These are phyloP conservation scores for Phalloptychus januarius DNA, from an alignment of 2,797 vertebrate species.

Conservation along the genomic window DNA sequence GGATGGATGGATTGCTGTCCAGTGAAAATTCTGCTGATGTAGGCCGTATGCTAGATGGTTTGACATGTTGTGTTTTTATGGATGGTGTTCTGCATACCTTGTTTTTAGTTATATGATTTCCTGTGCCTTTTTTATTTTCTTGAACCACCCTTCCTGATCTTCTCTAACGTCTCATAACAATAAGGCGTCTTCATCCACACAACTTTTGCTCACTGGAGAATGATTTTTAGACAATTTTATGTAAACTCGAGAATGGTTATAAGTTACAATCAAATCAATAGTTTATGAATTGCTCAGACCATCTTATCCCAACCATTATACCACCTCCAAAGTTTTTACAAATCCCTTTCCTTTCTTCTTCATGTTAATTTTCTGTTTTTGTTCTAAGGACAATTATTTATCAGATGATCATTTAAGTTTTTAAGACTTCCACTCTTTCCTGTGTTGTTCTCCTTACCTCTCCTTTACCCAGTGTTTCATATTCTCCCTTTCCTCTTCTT, in stretches of 20 bases:
- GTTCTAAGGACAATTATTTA: constrained; percentile 31
- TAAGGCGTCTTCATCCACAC: background rate
- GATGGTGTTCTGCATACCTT: background rate
- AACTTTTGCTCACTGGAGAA: background rate
- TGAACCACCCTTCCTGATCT: background rate
- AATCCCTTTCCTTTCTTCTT: background rate
- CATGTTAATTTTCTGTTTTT: background rate
- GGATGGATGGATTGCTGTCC: no score
- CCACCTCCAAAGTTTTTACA: background rate
- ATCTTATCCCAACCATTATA: background rate
- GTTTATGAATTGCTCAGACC: background rate
- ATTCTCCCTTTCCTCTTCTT: constrained; percentile 46
- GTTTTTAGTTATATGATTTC: background rate
- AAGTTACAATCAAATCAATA: background rate
- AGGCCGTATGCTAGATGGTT: background rate
- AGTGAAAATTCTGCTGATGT: background rate
- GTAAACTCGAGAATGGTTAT: background rate
- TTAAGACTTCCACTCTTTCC: constrained; percentile 15
- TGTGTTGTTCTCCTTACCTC: constrained; percentile 11
- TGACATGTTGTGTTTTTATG: background rate
- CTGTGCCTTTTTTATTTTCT: background rate
- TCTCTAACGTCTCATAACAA: background rate
- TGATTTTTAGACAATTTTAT: background rate
- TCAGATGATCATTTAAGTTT: constrained; percentile 28
- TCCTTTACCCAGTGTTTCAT: constrained; percentile 48